Conservation (phyloP, 64 coral and sea anemone species). For the Dendrophyllia cribrosa region DNA sequence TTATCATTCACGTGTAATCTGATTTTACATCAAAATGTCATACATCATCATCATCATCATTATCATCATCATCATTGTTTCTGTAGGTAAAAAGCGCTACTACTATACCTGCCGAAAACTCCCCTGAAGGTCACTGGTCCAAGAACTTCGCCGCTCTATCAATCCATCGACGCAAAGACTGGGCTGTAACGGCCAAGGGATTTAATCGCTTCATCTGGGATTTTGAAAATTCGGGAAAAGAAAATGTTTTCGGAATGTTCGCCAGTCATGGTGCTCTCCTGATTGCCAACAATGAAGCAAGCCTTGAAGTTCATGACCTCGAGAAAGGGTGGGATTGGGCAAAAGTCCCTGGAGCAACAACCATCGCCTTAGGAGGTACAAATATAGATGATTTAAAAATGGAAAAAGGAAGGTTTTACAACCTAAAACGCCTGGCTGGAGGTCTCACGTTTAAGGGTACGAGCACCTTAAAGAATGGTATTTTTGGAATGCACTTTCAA, state of each 20-base stretch:
- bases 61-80: too few relatives aligned
- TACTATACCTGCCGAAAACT: neutral
- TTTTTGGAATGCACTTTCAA: slow-evolving; percentile 76
- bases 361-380: slow-evolving; percentile 23
- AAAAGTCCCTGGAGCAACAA: slow-evolving; percentile 74
- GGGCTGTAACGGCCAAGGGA: slow-evolving; percentile 80
- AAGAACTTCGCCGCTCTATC: slow-evolving; percentile 77
- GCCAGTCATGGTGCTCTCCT: slow-evolving; percentile 61
- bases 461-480: slow-evolving; percentile 40
- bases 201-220: slow-evolving; percentile 73
- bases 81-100: neutral
- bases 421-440: slow-evolving; percentile 22
- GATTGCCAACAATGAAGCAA: slow-evolving; percentile 69
- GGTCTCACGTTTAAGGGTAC: slow-evolving; percentile 38
- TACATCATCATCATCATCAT: too few relatives aligned
- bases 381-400: slow-evolving; percentile 30
- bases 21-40: too few relatives aligned
- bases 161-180: slow-evolving; percentile 72
- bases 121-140: slow-evolving; percentile 76
- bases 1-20: too few relatives aligned
- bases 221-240: slow-evolving; percentile 11
- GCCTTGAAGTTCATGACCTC: slow-evolving; percentile 46
- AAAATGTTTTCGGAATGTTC: slow-evolving; percentile 77
- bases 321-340: slow-evolving; percentile 84
- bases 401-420: slow-evolving; percentile 44